Percentiles rank a stretch among this genome's conserved stretches.
phyloP scores from a whole-genome alignment of 1,140 invertebrate genomes.

The Atta cephalotes region DNA sequence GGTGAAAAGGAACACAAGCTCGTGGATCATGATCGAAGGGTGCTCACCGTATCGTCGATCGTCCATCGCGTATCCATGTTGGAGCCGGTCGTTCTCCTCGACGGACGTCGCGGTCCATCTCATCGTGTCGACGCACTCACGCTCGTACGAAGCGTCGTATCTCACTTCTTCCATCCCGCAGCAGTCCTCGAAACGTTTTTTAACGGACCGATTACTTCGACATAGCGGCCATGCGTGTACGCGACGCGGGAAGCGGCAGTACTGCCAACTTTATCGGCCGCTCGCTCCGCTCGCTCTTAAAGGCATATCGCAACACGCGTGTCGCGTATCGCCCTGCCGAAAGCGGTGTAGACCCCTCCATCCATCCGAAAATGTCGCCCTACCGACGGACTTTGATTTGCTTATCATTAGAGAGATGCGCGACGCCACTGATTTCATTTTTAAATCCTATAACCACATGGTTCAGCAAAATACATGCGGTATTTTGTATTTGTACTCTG shows the following conservation, averaged over 20 bases:
- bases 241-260: conserved; percentile 55
- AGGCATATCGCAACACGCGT: conserved; percentile 35
- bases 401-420: background rate
- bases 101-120: background rate
- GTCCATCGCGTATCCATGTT: background rate
- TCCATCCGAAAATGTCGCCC: conserved; percentile 11
- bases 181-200: conserved; percentile 4
- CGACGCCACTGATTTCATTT: background rate
- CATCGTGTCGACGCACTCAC: background rate
- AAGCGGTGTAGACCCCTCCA: conserved; percentile 33
- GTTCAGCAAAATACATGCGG: too few relatives aligned
- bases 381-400: background rate
- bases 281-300: background rate
- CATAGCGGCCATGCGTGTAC: conserved; percentile 29
- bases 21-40: conserved; percentile 43
- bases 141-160: background rate
- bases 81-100: too few relatives aligned
- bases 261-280: conserved; percentile 25
- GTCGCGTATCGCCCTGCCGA: conserved; percentile 6
- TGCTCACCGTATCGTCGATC: conserved; percentile 25
- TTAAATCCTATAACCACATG: too few relatives aligned
- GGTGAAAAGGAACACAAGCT: background rate
- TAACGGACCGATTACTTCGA: background rate
- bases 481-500: too few relatives aligned
- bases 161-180: background rate